phyloP scores from a whole-genome alignment of 30 jellyfish, hydroid and myxozoan genomes.

The Aurelia aurita complex sp. Pacific region DNA sequence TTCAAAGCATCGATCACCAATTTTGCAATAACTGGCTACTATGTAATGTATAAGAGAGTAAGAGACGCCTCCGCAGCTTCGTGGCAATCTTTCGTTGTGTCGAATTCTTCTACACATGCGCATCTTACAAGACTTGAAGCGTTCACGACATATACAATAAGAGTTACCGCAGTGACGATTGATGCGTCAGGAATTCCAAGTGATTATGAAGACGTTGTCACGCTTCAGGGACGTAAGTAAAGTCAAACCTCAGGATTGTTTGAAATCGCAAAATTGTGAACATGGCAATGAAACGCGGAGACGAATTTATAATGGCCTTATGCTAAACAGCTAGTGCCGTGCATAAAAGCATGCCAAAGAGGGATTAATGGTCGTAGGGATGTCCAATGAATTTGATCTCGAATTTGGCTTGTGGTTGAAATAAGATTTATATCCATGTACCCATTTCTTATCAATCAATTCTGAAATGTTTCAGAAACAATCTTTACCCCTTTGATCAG shows the following conservation, averaged over 20 bases:
- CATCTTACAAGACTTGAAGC: slow-evolving; percentile 35
- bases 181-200: slow-evolving; percentile 57
- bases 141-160: slow-evolving; percentile 38
- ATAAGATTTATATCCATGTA: too few relatives aligned
- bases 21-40: slow-evolving; percentile 34
- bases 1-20: slow-evolving; percentile 9
- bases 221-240: slow-evolving; percentile 73
- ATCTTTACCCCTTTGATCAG: background rate
- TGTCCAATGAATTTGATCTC: too few relatives aligned
- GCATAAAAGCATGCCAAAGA: too few relatives aligned
- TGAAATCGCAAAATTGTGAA: too few relatives aligned
- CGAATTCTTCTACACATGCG: slow-evolving; percentile 8
- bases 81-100: slow-evolving; percentile 36
- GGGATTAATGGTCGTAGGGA: too few relatives aligned
- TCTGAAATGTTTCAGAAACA: too few relatives aligned
- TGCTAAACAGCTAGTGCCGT: too few relatives aligned
- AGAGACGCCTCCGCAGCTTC: slow-evolving; percentile 27
- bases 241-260: too few relatives aligned
- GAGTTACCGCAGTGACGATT: slow-evolving; percentile 55
- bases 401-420: too few relatives aligned
- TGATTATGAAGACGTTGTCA: slow-evolving; percentile 26
- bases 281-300: too few relatives aligned
- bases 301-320: too few relatives aligned
- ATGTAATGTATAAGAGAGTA: slow-evolving; percentile 38
- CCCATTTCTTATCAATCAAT: too few relatives aligned